Evolutionary conservation across 2,797 vertebrate genomes (phyloP).

Genomic region (Macropus fuliginosus): DNA sequence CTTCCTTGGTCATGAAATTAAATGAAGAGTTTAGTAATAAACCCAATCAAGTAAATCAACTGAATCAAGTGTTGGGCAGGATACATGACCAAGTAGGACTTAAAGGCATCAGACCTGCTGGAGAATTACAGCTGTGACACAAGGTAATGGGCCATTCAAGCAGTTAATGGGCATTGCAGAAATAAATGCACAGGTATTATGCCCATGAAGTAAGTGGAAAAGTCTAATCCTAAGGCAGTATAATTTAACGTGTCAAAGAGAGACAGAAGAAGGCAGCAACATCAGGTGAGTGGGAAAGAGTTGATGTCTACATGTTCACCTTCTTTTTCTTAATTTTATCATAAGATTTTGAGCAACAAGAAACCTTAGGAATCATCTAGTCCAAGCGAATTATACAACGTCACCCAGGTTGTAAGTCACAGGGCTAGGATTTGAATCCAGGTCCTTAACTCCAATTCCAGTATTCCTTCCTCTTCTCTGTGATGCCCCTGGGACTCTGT

Average conservation of each 20-base stretch:
- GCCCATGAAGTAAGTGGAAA: background rate
- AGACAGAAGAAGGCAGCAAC: background rate
- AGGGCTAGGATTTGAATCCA: background rate
- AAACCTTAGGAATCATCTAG: background rate
- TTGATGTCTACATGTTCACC: background rate
- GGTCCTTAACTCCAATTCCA: background rate
- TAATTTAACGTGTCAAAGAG: background rate
- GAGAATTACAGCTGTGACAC: background rate
- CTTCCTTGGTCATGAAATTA: constrained; percentile 65
- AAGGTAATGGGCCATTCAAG: background rate
- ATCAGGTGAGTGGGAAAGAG: background rate
- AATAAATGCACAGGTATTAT: background rate
- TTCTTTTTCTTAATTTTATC: background rate
- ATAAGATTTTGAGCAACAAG: background rate
- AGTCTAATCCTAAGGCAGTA: constrained; percentile 15
- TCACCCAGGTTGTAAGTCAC: background rate
- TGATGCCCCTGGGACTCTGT: background rate
- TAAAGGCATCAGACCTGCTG: constrained; percentile 29
- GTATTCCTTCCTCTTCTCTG: background rate
- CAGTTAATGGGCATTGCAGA: background rate
- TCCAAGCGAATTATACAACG: background rate
- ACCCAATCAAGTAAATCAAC: constrained; percentile 61
- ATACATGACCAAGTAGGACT: constrained; percentile 4
- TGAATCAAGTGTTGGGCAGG: constrained; percentile 33
- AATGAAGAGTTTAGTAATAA: constrained; percentile 72